Conservation (phyloP, 2,113 vertebrate genomes). For the Lathamus discolor region DNA sequence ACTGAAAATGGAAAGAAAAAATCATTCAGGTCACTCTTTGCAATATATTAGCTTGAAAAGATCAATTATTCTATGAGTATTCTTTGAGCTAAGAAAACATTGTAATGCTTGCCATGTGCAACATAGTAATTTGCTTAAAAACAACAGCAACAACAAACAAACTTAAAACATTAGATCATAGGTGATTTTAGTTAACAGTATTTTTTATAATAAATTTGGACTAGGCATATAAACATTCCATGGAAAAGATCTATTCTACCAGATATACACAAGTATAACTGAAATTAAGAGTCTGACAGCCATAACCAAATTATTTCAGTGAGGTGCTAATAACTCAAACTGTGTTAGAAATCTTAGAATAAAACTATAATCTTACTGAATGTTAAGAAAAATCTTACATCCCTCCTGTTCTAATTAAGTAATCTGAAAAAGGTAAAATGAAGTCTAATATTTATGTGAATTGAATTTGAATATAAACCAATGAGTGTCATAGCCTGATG, state of each 20-base stretch:
- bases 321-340: not conserved
- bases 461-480: not conserved
- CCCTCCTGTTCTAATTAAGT: not conserved
- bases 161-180: not conserved
- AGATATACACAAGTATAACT: not conserved
- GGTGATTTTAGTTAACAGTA: not conserved
- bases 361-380: not conserved
- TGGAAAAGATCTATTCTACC: not conserved
- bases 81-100: not conserved
- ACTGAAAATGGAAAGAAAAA: not conserved
- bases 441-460: not conserved
- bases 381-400: not conserved
- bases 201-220: not conserved
- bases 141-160: too few relatives aligned
- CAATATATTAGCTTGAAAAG: not conserved
- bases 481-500: not conserved
- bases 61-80: not conserved
- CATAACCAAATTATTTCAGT: not conserved
- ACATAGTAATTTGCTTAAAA: not conserved
- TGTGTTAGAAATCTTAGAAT: not conserved
- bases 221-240: not conserved
- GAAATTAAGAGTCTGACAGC: not conserved
- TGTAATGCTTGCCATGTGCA: not conserved
- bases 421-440: not conserved
- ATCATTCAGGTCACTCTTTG: not conserved